Evolutionary conservation across 2,797 vertebrate species (phyloP).

Genomic region (Danio choprae): DNA sequence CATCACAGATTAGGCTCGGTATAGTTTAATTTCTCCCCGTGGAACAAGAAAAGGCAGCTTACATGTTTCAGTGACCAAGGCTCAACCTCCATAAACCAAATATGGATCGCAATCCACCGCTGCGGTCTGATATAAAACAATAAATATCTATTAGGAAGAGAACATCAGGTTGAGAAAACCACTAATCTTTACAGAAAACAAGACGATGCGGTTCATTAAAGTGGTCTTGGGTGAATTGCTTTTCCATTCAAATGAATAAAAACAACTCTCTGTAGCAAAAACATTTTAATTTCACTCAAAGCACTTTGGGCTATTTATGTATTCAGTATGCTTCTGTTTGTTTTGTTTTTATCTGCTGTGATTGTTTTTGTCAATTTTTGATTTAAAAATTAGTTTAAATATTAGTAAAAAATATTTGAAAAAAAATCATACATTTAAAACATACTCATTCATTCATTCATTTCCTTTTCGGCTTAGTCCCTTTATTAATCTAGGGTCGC

Average conservation of each 20-base stretch:
- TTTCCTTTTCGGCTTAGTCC: too few species aligned
- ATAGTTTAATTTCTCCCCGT: constrained; percentile 60
- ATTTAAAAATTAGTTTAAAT: too few species aligned
- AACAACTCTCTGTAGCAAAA: background rate
- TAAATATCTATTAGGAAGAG: constrained; percentile 56
- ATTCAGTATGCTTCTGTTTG: background rate
- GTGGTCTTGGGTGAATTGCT: background rate
- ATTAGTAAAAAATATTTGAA: too few species aligned
- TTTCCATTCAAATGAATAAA: constrained; percentile 12
- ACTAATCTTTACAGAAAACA: constrained; percentile 24
- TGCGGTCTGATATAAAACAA: constrained; percentile 58
- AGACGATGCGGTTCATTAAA: constrained; percentile 26
- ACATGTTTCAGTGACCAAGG: constrained; percentile 60
- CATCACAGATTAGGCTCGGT: constrained; percentile 55
- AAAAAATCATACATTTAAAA: too few species aligned
- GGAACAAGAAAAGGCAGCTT: constrained; percentile 55
- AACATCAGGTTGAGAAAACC: constrained; percentile 16
- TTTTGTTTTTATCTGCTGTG: background rate
- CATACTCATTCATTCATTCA: too few species aligned
- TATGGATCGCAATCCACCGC: constrained; percentile 63
- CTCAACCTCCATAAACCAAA: constrained; percentile 57
- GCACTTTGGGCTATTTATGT: too few species aligned
- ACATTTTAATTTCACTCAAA: background rate
- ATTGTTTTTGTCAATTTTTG: too few species aligned
- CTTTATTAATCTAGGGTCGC: too few species aligned